Base-by-base conservation (phyloP, 2,888 invertebrate species). In the Hydroisotoma schaefferi region DNA sequence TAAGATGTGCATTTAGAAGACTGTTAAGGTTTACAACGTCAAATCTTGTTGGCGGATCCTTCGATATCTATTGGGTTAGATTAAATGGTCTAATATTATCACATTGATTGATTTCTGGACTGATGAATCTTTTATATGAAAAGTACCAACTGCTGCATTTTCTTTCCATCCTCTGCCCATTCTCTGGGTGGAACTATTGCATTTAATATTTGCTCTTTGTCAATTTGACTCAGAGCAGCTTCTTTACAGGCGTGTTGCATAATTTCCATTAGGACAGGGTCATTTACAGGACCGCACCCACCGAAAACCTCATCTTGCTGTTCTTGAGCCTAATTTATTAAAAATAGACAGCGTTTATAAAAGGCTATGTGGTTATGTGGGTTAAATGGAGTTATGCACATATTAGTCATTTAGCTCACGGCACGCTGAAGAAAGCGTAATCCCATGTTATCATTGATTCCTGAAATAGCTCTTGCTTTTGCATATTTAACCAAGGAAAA, bases 161-260 rank as follows among this genome's bases (percentile, higher is more conserved):
- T 52, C 18, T 59, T 63, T 27, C 63, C 59, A 15, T 63, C 63
- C 43, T 63, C 63, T 18, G 55, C 59, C 59, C 59, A 63, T 48
- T 63, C 63, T 22, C 56, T 33, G 23, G 63, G 63, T 18, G 56
- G 59, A 10, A 56, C 59, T 27, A 63, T 63, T 1, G 63, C 55
- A 29, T 59, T 43, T 10, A 63, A 37, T 10, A 63, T 63, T 26
- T 59, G 56, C 5, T 59, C 59, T 2, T 59, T 63, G 26, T 63
- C 59, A 40, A 59, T 63, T 15, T 59, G 55, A 52, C 63, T 63
- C 40, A 53, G 49, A 5, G 40, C n/a, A 18, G 63, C 46, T 38
- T 63, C 63, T 25, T 56, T 56, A 56, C 63, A 63, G 25, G 55
- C n/a, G 52, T 58, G 59, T 10, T 59, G 37, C 48, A 59, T 20